Evolutionary conservation across 1,140 invertebrate species (phyloP).

Genomic region (Solenopsis fugax): DNA sequence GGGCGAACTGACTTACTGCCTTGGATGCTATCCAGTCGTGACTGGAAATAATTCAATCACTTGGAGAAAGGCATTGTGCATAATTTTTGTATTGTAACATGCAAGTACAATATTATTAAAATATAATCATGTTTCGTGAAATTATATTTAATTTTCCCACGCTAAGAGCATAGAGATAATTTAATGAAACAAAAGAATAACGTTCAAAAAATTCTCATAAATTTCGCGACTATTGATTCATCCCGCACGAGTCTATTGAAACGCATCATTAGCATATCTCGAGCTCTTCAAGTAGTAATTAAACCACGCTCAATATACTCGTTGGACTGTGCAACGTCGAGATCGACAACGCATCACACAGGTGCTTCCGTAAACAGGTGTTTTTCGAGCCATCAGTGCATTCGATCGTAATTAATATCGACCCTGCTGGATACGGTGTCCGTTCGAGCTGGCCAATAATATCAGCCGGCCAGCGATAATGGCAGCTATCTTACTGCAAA

Average conservation of each 20-base stretch:
- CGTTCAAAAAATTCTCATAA: not conserved
- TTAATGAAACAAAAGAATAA: not conserved
- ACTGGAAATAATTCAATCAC: not conserved
- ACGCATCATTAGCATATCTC: conserved; percentile 1
- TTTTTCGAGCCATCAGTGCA: conserved; percentile 49
- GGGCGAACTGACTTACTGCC: conserved; percentile 5
- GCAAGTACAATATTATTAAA: not conserved
- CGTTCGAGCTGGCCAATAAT: conserved; percentile 30
- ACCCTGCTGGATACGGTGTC: not conserved
- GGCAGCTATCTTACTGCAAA: conserved; percentile 62
- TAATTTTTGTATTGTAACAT: not conserved
- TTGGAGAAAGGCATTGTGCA: not conserved
- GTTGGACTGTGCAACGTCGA: not conserved
- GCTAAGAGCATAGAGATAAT: not conserved
- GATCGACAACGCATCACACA: not conserved
- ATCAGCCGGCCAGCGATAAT: conserved; percentile 16
- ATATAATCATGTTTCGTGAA: not conserved
- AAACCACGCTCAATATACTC: conserved; percentile 27
- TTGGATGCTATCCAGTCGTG: conserved; percentile 1
- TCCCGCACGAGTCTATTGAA: not conserved
- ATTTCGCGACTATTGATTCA: not conserved
- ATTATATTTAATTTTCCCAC: not conserved
- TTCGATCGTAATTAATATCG: conserved; percentile 58
- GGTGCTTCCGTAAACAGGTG: conserved; percentile 46
- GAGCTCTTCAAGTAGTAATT: conserved; percentile 29